These are phyloP conservation scores for Chlamydotis undulata DNA, from an alignment of 2,113 vertebrate species.

Conservation along the genomic window DNA sequence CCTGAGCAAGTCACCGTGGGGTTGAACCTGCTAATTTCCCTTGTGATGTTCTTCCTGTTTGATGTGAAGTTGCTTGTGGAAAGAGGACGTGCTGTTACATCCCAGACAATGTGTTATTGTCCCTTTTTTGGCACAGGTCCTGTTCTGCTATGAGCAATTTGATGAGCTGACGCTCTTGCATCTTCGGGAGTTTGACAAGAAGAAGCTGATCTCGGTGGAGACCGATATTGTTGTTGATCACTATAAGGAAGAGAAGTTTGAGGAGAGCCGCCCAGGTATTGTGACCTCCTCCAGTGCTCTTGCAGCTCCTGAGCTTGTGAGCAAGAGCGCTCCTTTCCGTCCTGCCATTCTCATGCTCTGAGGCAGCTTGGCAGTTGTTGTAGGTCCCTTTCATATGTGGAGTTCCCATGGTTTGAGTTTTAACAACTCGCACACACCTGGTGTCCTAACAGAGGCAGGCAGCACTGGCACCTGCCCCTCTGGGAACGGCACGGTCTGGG, in stretches of 20 bases:
- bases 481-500: accelerated
- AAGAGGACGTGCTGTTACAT: neutral
- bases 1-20: neutral
- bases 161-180: constrained; percentile 95
- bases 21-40: neutral
- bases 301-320: neutral
- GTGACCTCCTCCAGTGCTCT: neutral
- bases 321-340: neutral
- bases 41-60: neutral
- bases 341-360: neutral
- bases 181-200: constrained; percentile 93
- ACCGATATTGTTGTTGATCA: constrained; percentile 97
- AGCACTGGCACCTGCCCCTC: neutral
- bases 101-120: neutral
- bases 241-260: constrained; percentile 95
- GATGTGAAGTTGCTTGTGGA: neutral
- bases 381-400: neutral
- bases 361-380: neutral
- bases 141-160: constrained; percentile 98
- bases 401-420: neutral
- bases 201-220: constrained; percentile 95
- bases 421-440: neutral
- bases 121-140: constrained; percentile 79
- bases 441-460: neutral
- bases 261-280: constrained; percentile 82